Percentiles rank a stretch among this genome's conserved stretches.
Conservation (phyloP, 1,140 invertebrate genomes). For the Dryas iulia region DNA sequence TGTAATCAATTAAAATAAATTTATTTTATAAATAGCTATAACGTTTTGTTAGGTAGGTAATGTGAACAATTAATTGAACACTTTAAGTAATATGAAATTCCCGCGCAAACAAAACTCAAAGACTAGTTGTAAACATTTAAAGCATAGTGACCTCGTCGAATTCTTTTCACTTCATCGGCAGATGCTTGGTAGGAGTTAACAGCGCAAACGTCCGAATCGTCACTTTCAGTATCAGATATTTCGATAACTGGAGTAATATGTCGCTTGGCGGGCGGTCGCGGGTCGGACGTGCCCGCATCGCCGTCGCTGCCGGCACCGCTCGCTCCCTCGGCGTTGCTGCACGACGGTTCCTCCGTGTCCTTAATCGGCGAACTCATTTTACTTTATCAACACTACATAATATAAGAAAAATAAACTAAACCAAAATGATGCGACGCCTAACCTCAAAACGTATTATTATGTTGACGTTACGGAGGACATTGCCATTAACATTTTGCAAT, state of each 20-base stretch:
- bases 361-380: slow-evolving; percentile 69
- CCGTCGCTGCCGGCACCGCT: slow-evolving; percentile 26
- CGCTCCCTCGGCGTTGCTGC: slow-evolving; percentile 35
- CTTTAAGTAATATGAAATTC: slow-evolving; percentile 31
- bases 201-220: slow-evolving; percentile 76
- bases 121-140: slow-evolving; percentile 1
- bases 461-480: slow-evolving; percentile 52
- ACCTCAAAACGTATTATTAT: slow-evolving; percentile 57
- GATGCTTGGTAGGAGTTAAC: slow-evolving; percentile 77
- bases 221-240: slow-evolving; percentile 74
- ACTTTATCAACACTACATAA: slow-evolving; percentile 62
- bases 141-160: slow-evolving; percentile 60
- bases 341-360: slow-evolving; percentile 60
- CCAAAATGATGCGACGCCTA: slow-evolving; percentile 67
- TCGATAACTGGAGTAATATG: slow-evolving; percentile 63
- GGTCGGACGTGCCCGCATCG: slow-evolving; percentile 37
- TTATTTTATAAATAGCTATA: background rate
- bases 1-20: slow-evolving; percentile 6
- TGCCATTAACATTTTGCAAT: slow-evolving; percentile 34
- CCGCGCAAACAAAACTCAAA: slow-evolving; percentile 41
- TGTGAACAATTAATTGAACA: background rate
- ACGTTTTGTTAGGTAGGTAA: background rate
- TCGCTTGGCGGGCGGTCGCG: slow-evolving; percentile 69
- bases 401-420: slow-evolving; percentile 61
- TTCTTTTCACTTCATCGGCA: slow-evolving; percentile 75